phyloP scores from a whole-genome alignment of 2,888 invertebrate genomes.

The Diloba caeruleocephala region DNA sequence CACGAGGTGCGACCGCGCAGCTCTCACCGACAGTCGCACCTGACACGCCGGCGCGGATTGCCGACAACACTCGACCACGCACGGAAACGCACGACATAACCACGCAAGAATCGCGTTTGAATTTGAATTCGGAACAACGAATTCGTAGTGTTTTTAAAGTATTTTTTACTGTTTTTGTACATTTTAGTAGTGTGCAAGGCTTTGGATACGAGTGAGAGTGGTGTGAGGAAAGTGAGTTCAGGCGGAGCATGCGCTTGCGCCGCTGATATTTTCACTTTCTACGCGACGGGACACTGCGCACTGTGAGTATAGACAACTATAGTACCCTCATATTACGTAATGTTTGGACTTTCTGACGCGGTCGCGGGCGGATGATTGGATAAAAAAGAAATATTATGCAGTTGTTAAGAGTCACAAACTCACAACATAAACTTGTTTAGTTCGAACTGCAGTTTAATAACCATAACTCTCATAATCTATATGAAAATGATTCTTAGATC shows the following conservation, averaged over 20 bases:
- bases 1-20: conserved; percentile 52
- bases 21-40: conserved; percentile 69
- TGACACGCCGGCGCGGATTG: conserved; percentile 64
- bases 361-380: conserved; percentile 8
- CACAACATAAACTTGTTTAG: not conserved
- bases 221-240: conserved; percentile 74
- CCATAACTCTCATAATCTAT: too few relatives aligned
- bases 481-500: too few relatives aligned
- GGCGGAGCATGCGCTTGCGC: conserved; percentile 75
- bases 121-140: conserved; percentile 63
- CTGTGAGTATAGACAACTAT: conserved; percentile 71
- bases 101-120: conserved; percentile 62
- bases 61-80: conserved; percentile 52
- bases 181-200: conserved; percentile 40
- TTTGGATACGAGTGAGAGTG: conserved; percentile 71
- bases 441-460: not conserved
- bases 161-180: conserved; percentile 24
- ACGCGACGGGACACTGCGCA: conserved; percentile 76
- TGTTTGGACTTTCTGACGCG: conserved; percentile 31
- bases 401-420: too few relatives aligned
- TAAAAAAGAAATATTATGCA: conserved; percentile 1
- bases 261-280: conserved; percentile 83
- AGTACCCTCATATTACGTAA: conserved; percentile 60
- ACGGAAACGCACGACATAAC: conserved; percentile 35
- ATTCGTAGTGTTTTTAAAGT: conserved; percentile 47